Evolutionary conservation across 2,113 vertebrate species (phyloP), one percentile per base, ranked within the genome.

Genomic region (Ursus arctos): DNA sequence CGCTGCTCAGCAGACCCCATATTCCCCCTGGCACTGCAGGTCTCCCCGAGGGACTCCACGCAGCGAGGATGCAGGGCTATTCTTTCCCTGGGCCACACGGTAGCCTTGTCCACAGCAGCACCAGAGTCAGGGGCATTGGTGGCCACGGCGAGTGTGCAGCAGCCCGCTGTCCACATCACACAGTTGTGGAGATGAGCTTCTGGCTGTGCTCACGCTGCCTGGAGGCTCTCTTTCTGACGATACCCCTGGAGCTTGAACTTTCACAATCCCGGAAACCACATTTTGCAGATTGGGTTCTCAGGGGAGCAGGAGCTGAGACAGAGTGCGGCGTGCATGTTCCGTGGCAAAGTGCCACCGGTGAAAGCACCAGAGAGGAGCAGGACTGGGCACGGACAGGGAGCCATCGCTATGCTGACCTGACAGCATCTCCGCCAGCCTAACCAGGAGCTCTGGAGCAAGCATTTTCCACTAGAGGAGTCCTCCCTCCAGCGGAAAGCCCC

Each of bases 81-180:
- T 63, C 6, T 19, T 43, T 53, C 26, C 43, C 83, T 28, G 82
- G 10, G 40, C 83, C 33, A 16, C 7, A 36, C 24, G 3, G 57
- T 53, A 21, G 13, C 72, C 14, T 47, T 74, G 47, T 74, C 47
- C 22, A 7, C 12, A 22, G 33, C 63, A 53, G 28, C 16, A 14
- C 3, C 19, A 0, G 24, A 31, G 7, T 57, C 36, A 57, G 47
- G n/a, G 76, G 36, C 11, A 0, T 7, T 14, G n/a, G 47, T 36
- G 82, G 63, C 53, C 14, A 0, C 0, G 4, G 57, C 10, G 19
- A 10, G 19, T 13, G 24, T 49, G 21, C 33, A 61, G 57, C 22
- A 49, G 8, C 24, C 74, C 18, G 1, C 47, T 12, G 33, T 55
- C 28, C 15, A 9, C 8, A 8, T 92, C 33, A 16, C 47, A 16